Evolutionary conservation across 2,888 invertebrate genomes (phyloP).

Genomic region (Neoaliturus tenellus): DNA sequence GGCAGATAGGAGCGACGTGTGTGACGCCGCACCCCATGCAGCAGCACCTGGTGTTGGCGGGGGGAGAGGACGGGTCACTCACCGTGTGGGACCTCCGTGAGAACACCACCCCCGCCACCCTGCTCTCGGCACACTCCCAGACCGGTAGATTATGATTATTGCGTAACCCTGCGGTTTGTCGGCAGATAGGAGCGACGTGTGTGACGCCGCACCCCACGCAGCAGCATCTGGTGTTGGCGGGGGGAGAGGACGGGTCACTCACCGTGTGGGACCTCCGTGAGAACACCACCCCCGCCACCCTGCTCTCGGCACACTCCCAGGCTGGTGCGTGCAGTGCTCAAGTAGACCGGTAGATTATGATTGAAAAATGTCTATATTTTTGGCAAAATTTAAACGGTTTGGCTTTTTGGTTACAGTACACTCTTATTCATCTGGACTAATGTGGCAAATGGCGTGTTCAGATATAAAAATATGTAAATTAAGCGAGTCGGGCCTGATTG

Average conservation of each 20-base stretch:
- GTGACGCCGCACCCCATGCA: slow-evolving; percentile 80
- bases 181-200: slow-evolving; percentile 49
- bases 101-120: slow-evolving; percentile 87
- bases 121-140: slow-evolving; percentile 85
- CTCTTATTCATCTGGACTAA: too few relatives aligned
- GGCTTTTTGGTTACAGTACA: too few relatives aligned
- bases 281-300: slow-evolving; percentile 87
- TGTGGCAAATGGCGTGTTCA: too few relatives aligned
- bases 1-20: slow-evolving; percentile 45
- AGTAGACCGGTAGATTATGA: too few relatives aligned
- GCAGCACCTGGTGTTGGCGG: slow-evolving; percentile 88
- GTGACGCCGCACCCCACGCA: slow-evolving; percentile 80
- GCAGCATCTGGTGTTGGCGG: slow-evolving; percentile 88
- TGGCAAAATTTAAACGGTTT: too few relatives aligned
- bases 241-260: slow-evolving; percentile 90
- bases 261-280: slow-evolving; percentile 94
- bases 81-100: slow-evolving; percentile 94
- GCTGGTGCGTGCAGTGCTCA: too few relatives aligned
- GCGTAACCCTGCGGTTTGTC: too few relatives aligned
- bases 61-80: slow-evolving; percentile 90
- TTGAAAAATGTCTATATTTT: too few relatives aligned
- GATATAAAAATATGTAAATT: too few relatives aligned
- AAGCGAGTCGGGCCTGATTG: too few relatives aligned
- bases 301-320: slow-evolving; percentile 87
- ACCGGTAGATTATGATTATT: too few relatives aligned